These are phyloP conservation scores for Andrena cerasifolii DNA, from an alignment of 1,140 invertebrate genomes.

Conservation along the genomic window DNA sequence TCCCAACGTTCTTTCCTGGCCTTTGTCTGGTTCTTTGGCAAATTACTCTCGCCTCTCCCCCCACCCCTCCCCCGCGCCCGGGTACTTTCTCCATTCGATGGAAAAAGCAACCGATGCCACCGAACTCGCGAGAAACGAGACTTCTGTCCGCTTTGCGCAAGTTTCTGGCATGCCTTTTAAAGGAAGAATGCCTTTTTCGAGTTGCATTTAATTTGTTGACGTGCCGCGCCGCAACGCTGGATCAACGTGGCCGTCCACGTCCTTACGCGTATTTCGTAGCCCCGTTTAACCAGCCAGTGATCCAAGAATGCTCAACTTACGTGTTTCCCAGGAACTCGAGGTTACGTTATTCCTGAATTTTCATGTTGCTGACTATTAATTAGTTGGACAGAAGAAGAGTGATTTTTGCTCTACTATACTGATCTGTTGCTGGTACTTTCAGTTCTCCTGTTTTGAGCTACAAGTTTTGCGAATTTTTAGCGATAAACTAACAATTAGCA, in stretches of 20 bases:
- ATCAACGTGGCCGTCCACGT: too few relatives aligned
- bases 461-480: too few relatives aligned
- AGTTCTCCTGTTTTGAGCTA: too few relatives aligned
- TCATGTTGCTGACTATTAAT: background rate
- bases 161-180: conserved; percentile 35
- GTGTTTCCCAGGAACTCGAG: background rate
- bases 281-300: background rate
- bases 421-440: too few relatives aligned
- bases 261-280: background rate
- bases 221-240: conserved; percentile 19
- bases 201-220: conserved; percentile 39
- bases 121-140: conserved; percentile 12
- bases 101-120: conserved; percentile 38
- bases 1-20: background rate
- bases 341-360: background rate
- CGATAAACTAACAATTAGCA: too few relatives aligned
- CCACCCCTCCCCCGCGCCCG: background rate
- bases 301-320: background rate
- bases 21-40: conserved; percentile 20
- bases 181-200: conserved; percentile 38
- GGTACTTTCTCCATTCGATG: conserved; percentile 48
- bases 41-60: background rate
- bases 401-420: too few relatives aligned
- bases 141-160: conserved; percentile 50
- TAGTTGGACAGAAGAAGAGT: too few relatives aligned